Base-by-base conservation (phyloP, 2,797 vertebrate genomes). In the Rhabdophis nuchalis region DNA sequence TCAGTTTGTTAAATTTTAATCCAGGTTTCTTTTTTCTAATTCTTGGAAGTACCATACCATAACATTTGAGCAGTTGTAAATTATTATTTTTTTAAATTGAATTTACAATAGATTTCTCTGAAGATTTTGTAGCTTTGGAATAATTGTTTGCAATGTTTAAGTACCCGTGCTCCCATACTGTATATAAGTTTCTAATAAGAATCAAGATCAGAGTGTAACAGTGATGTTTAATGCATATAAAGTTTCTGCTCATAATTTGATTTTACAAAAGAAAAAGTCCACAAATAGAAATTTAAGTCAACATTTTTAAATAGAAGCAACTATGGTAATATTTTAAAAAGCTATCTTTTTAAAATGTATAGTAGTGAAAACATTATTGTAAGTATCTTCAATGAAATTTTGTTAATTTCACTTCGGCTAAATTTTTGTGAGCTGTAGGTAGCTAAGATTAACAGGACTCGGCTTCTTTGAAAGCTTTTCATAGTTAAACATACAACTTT, bases 21-120 rank as follows among this genome's bases (percentile, higher is more conserved):
- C 20, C 89, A 8, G 25, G 7, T 93, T 56, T 29, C 52, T 7
- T 64, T 53, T 50, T 50, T 91, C 82, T 68, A 1, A 58, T 52
- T 29, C 0, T 93, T 94, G 88, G 91, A 54, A 77, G 90, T 16
- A 0, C 72, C 87, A 4, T 85, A 77, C 14, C 12, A 0, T 23
- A 1, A 52, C 58, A 13, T 56, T 41, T 93, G 8, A 92, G 23
- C 89, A 93, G 11, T 46, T 92, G 41, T 94, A 72, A 94, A 53
- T 4, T 4, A 0, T 4, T 23, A 41, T 23, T 93, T 89, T 23
- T 93, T 89, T 10, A 18, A 54, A 0, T 0, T 5, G 52, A 16
- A 29, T 94, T 41, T 41, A 41, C 52, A 92, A 23, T 36, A 32
- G 46, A 77, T 93, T 94, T 54, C 88, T 20, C 0, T 46, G 86